These are phyloP conservation scores for Asbolus verrucosus DNA, from an alignment of 1,140 invertebrate genomes.

Conservation along the genomic window DNA sequence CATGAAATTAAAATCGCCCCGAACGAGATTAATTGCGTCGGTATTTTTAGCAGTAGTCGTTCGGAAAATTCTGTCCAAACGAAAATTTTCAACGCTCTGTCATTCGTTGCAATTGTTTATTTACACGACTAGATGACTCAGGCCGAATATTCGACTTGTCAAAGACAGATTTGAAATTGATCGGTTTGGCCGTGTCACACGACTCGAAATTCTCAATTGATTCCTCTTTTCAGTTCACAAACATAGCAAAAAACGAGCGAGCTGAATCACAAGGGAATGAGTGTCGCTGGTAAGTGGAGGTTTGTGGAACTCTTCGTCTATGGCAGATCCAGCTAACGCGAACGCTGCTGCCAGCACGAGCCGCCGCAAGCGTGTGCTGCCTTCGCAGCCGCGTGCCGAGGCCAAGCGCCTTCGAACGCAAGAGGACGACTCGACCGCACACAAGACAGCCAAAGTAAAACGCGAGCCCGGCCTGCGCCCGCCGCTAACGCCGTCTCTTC, in stretches of 20 bases:
- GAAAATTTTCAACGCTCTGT: conserved; percentile 27
- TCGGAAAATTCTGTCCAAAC: conserved; percentile 19
- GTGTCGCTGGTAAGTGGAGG: conserved; percentile 63
- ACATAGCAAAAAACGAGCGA: conserved; percentile 52
- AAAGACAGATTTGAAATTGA: conserved; percentile 7
- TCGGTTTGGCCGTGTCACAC: conserved; percentile 1
- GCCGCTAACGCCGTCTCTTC: no score
- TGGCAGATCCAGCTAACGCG: conserved; percentile 65
- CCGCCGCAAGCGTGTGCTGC: conserved; percentile 65
- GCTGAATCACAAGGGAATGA: conserved; percentile 63
- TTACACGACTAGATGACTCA: conserved; percentile 27
- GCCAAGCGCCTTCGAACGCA: conserved; percentile 60
- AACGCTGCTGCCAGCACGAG: conserved; percentile 64
- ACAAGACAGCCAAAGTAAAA: no score
- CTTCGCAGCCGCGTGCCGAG: conserved; percentile 60
- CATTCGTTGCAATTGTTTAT: conserved; percentile 24
- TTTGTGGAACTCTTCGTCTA: conserved; percentile 65
- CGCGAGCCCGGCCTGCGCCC: no score
- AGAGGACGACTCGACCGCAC: conserved; percentile 42
- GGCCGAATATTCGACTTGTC: conserved; percentile 26
- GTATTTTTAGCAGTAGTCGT: conserved; percentile 22
- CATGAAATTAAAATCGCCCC: conserved; percentile 39
- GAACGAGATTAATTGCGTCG: conserved; percentile 1
- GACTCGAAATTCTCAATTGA: not conserved
- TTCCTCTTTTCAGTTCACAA: conserved; percentile 51